Evolutionary conservation across 2,888 invertebrate genomes (phyloP), one percentile per base, ranked within the genome.

Genomic region (Dromius quadrimaculatus): DNA sequence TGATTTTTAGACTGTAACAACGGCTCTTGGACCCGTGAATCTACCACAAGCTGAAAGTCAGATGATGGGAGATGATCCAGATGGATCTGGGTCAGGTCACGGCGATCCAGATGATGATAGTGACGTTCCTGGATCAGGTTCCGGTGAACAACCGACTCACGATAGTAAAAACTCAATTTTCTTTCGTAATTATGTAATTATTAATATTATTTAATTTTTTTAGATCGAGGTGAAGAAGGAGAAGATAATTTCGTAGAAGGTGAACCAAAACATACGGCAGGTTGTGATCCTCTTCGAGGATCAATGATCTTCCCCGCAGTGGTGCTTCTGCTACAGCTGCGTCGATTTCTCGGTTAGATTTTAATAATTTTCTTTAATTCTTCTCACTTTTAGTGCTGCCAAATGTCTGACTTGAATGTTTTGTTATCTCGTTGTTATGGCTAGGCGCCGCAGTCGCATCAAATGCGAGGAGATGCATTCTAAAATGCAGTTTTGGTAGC

Each of bases 31-130:
- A 2, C 76, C 77, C 17, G 79, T 80, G 1, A 78, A 78, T 64
- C 78, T 80, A 69, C 77, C 80, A 1, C 81, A 83, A 68, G 77
- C 81, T 2, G 82, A 83, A 64, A 79, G 74, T 70, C 81, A 66
- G 72, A 88, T 88, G 87, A 87, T 87, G 76, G 85, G 87, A 0
- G 88, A 88, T 74, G 87, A 87, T 69, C 86, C 86, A 0, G 87
- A 82, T 74, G 88, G 88, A 1, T 88, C 88, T 0, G 88, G 89
- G 17, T 88, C 88, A 1, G 88, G 86, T 15, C 79, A 84, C 36
- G 84, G 85, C 47, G 84, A 84, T 5, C 83, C 85, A 1, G 87
- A 87, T 72, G 71, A 71, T 41, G 64, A 71, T 36, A 47, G 34
- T 19, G 74, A 75, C 65, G 74, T 77, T 15, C 76, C 78, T 4